These are phyloP conservation scores for Procambarus clarkii DNA, from an alignment of 1,140 invertebrate species.

Conservation along the genomic window DNA sequence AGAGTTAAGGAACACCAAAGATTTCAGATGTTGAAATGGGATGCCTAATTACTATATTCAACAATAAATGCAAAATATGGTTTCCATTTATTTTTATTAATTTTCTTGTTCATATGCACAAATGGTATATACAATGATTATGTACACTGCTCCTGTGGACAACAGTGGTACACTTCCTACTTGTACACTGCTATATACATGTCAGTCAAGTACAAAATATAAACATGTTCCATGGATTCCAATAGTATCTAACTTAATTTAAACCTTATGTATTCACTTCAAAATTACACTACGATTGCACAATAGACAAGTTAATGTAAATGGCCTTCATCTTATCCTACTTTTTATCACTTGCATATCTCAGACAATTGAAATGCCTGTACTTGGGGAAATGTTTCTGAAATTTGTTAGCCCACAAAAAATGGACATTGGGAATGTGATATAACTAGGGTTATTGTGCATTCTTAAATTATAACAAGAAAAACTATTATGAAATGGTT, in stretches of 20 bases:
- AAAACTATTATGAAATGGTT: neutral
- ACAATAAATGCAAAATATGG: neutral
- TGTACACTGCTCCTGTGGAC: constrained; percentile 45
- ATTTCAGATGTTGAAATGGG: no score
- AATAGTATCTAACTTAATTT: constrained; percentile 22
- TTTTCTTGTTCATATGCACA: constrained; percentile 54
- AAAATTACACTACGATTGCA: constrained; percentile 51
- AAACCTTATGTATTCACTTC: constrained; percentile 12
- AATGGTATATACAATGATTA: constrained; percentile 65
- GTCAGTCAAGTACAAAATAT: constrained; percentile 57
- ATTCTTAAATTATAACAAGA: neutral
- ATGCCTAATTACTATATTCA: no score
- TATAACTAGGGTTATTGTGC: neutral
- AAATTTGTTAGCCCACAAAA: neutral
- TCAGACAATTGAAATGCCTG: neutral
- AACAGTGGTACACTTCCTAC: constrained; percentile 33
- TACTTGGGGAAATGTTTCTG: neutral
- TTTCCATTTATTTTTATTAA: constrained; percentile 38
- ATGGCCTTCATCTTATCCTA: neutral
- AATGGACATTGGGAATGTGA: neutral
- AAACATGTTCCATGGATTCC: constrained; percentile 33
- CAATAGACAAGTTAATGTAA: constrained; percentile 16
- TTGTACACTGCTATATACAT: constrained; percentile 59
- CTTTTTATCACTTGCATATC: neutral
- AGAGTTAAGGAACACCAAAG: no score